These are phyloP conservation scores for Trissolcus japonicus DNA, from an alignment of 2,888 invertebrate genomes.

Conservation along the genomic window DNA sequence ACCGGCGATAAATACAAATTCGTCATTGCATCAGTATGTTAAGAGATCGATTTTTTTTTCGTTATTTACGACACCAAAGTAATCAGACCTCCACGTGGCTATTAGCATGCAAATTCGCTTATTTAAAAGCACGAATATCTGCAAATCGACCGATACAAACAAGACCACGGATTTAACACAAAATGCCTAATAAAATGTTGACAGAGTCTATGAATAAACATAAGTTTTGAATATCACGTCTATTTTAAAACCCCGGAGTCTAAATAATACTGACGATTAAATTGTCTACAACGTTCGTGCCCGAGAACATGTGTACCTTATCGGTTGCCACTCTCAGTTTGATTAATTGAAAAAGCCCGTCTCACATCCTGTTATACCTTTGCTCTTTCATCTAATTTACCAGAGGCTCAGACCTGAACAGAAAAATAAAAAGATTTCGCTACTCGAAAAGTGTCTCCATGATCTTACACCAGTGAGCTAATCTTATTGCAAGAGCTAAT, in stretches of 20 bases:
- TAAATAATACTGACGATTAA: slow-evolving; percentile 39
- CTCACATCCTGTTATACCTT: neutral
- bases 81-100: slow-evolving; percentile 11
- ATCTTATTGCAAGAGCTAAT: too few relatives aligned
- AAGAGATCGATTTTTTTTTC: slow-evolving; percentile 4
- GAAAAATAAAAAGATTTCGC: neutral
- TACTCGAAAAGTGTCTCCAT: too few relatives aligned
- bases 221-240: slow-evolving; percentile 24
- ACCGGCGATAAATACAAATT: neutral
- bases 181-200: slow-evolving; percentile 8
- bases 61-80: slow-evolving; percentile 9
- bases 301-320: slow-evolving; percentile 32
- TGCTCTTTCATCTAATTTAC: too few relatives aligned
- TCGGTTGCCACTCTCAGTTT: slow-evolving; percentile 17
- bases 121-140: slow-evolving; percentile 29
- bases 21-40: neutral
- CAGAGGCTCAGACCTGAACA: too few relatives aligned
- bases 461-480: too few relatives aligned
- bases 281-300: slow-evolving; percentile 31
- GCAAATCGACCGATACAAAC: slow-evolving; percentile 12
- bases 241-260: slow-evolving; percentile 23
- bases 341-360: neutral
- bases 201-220: slow-evolving; percentile 38
- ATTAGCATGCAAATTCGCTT: slow-evolving; percentile 24
- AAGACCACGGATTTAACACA: slow-evolving; percentile 18